phyloP scores from a whole-genome alignment of 2,113 vertebrate species.

The Sylvilagus bachmani region DNA sequence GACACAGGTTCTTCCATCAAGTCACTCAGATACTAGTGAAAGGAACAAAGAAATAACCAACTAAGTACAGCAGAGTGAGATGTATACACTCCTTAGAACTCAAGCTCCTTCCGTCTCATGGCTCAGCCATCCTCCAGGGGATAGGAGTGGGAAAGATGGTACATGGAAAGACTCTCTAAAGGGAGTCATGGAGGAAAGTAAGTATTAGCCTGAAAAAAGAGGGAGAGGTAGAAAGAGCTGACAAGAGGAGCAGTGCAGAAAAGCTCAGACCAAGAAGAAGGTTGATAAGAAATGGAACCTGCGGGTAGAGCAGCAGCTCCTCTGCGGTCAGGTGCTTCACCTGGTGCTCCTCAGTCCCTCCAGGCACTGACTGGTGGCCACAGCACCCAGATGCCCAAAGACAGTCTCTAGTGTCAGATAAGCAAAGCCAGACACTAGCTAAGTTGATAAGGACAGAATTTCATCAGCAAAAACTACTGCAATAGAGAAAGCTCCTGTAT shows the following conservation, averaged over 20 bases:
- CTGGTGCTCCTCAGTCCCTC: neutral
- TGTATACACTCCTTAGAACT: fast-evolving
- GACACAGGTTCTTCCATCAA: neutral
- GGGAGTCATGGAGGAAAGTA: neutral
- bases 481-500: neutral
- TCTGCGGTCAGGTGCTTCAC: neutral
- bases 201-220: neutral
- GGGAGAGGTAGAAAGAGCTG: neutral
- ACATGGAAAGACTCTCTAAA: neutral
- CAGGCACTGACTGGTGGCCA: neutral
- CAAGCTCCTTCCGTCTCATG: neutral
- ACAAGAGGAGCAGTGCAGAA: neutral
- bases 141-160: neutral
- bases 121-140: neutral
- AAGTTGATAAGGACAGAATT: neutral
- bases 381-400: too few species aligned
- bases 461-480: neutral
- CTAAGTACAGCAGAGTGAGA: neutral
- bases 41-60: neutral
- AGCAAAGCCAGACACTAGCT: neutral
- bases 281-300: neutral
- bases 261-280: neutral
- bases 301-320: neutral
- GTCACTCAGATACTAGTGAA: neutral
- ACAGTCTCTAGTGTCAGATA: neutral